A percentile compares a stretch with the other conserved stretches of the same genome.
phyloP scores from a whole-genome alignment of 2,113 vertebrate genomes.

The Phocoena sinus region DNA sequence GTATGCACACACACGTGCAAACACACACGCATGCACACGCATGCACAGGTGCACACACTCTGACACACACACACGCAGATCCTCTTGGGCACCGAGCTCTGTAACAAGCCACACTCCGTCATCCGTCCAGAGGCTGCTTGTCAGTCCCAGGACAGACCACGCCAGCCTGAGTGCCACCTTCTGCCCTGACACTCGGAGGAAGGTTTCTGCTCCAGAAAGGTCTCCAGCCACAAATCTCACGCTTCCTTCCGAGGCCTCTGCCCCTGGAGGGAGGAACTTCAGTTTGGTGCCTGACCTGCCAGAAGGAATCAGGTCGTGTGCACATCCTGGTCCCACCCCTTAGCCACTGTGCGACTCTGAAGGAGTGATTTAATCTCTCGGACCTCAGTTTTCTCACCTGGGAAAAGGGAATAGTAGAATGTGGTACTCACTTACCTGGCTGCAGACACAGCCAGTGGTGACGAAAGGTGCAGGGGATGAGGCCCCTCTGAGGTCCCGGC shows the following conservation, averaged over 20 bases:
- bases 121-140: neutral
- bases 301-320: accelerated
- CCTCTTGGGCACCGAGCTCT: accelerated
- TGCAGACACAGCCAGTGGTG: accelerated
- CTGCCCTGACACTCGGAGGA: neutral
- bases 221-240: neutral
- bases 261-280: neutral
- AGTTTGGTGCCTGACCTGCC: too few relatives aligned
- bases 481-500: neutral
- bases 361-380: neutral
- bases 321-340: neutral
- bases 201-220: neutral
- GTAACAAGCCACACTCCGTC: neutral
- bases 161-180: neutral
- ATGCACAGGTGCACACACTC: accelerated
- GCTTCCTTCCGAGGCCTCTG: neutral
- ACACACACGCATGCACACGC: neutral
- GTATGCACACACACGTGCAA: neutral
- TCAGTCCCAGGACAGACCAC: neutral
- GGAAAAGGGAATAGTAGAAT: accelerated
- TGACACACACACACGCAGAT: neutral
- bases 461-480: accelerated
- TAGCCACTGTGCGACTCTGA: accelerated
- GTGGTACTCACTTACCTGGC: accelerated
- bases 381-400: neutral